A percentile compares a stretch with the other conserved stretches of the same genome.
These are phyloP conservation scores for Eumaeus atala DNA, from an alignment of 1,140 invertebrate genomes.

Conservation along the genomic window DNA sequence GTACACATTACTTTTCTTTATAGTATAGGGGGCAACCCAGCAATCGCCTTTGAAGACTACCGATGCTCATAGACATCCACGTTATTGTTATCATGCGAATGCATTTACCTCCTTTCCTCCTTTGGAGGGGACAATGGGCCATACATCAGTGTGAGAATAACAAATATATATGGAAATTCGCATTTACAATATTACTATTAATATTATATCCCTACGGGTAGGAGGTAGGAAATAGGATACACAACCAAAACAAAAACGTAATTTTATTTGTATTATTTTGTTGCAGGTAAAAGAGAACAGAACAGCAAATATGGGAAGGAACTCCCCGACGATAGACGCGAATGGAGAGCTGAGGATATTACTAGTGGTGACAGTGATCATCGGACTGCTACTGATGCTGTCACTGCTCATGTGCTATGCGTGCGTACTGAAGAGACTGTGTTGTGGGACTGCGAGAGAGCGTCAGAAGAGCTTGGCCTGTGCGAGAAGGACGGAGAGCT, in stretches of 20 bases:
- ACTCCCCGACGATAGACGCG: constrained; percentile 42
- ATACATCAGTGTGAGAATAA: too few relatives aligned
- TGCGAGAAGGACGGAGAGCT: constrained; percentile 58
- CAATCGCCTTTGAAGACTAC: too few relatives aligned
- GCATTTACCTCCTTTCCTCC: too few relatives aligned
- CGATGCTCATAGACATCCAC: too few relatives aligned
- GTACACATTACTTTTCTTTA: too few relatives aligned
- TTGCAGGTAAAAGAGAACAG: constrained; percentile 24
- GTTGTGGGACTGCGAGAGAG: constrained; percentile 63
- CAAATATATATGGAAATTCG: too few relatives aligned
- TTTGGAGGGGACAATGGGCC: too few relatives aligned
- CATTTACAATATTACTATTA: background rate
- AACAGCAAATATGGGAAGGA: constrained; percentile 45
- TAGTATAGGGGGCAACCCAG: too few relatives aligned
- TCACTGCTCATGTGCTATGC: constrained; percentile 74
- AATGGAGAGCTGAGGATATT: constrained; percentile 70
- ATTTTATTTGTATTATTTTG: constrained; percentile 8
- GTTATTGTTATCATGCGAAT: too few relatives aligned
- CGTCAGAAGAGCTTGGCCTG: constrained; percentile 51
- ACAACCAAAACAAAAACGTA: background rate
- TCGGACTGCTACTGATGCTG: constrained; percentile 71
- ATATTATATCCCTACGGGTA: too few relatives aligned
- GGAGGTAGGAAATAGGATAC: background rate
- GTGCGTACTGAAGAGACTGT: constrained; percentile 72
- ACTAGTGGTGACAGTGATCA: constrained; percentile 70